These are phyloP conservation scores for Hyposmocoma kahamanoa DNA, from an alignment of 1,140 invertebrate genomes.

Conservation along the genomic window DNA sequence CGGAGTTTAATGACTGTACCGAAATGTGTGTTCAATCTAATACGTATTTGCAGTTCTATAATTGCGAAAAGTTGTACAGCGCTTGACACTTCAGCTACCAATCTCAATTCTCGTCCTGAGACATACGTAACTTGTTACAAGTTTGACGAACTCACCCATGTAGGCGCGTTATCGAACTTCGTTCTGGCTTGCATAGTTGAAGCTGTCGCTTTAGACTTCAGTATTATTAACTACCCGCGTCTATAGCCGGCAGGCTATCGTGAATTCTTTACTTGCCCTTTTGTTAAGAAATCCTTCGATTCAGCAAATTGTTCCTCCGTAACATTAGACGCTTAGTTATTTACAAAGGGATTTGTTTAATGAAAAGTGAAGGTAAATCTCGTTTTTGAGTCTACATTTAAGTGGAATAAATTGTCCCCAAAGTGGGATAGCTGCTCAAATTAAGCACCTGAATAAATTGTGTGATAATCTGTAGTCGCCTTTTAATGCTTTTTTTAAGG, in stretches of 20 bases:
- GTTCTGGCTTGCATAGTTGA: not conserved
- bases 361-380: constrained; percentile 55
- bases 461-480: constrained; percentile 66
- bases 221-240: constrained; percentile 2
- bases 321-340: not conserved
- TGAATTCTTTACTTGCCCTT: no score
- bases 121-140: constrained; percentile 45
- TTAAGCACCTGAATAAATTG: constrained; percentile 73
- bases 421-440: constrained; percentile 64
- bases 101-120: constrained; percentile 8
- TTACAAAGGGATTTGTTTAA: constrained; percentile 15
- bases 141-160: constrained; percentile 14
- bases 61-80: constrained; percentile 39
- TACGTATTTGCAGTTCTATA: constrained; percentile 53
- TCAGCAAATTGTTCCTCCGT: not conserved
- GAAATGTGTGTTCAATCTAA: constrained; percentile 55
- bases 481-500: constrained; percentile 64
- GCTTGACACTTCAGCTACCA: constrained; percentile 15
- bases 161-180: constrained; percentile 7
- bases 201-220: not conserved
- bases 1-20: constrained; percentile 42
- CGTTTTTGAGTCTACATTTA: constrained; percentile 38
- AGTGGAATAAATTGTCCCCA: constrained; percentile 64
- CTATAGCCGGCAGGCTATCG: no score
- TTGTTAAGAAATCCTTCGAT: not conserved